Conservation (phyloP, 2,113 vertebrate species). For the Phaethon lepturus region DNA sequence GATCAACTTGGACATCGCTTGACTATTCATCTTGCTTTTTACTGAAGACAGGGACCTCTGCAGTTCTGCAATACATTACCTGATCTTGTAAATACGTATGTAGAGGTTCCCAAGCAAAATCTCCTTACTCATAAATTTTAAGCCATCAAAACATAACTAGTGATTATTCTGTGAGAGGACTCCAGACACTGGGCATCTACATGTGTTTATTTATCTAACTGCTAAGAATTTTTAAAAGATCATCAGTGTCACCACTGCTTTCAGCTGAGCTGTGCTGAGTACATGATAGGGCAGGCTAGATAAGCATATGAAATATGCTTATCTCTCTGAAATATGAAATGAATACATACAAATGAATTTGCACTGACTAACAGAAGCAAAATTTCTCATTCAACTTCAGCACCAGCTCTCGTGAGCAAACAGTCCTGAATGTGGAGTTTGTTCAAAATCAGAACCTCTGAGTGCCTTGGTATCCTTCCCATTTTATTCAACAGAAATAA, state of each 20-base stretch:
- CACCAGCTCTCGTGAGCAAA: not conserved
- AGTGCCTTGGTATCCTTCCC: not conserved
- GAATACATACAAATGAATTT: not conserved
- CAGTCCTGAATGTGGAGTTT: not conserved
- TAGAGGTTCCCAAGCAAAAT: not conserved
- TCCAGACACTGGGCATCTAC: not conserved
- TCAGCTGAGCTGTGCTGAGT: not conserved
- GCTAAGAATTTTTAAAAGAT: not conserved
- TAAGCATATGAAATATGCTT: not conserved
- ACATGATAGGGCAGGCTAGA: not conserved
- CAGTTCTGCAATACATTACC: constrained; percentile 18
- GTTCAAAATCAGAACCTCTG: not conserved
- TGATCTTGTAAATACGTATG: not conserved
- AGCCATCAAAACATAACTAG: not conserved
- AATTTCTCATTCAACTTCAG: not conserved
- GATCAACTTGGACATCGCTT: accelerated
- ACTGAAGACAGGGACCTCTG: constrained; percentile 10
- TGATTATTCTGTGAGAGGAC: not conserved
- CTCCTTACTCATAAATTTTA: not conserved
- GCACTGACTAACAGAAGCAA: not conserved
- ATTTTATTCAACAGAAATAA: not conserved
- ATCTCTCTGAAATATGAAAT: not conserved
- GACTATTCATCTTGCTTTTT: not conserved
- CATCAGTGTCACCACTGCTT: not conserved
- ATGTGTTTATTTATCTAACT: not conserved